Percentiles rank a stretch among this genome's conserved stretches.
These are phyloP conservation scores for Pandemis corylana DNA, from an alignment of 2,888 invertebrate species.

Conservation along the genomic window DNA sequence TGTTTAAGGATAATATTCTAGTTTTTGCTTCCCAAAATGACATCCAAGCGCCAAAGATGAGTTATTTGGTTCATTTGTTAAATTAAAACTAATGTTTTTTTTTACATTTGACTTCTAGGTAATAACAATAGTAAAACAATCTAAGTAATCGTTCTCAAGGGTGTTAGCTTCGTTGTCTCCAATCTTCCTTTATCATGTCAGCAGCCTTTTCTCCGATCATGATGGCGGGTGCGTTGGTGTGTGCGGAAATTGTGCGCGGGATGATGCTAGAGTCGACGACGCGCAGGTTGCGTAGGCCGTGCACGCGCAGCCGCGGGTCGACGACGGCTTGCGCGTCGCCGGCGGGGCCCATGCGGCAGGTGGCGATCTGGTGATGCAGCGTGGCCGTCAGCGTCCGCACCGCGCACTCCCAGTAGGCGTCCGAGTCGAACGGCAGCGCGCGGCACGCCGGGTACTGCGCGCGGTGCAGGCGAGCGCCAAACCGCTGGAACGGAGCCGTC, in stretches of 20 bases:
- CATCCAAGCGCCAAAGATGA: too few species aligned
- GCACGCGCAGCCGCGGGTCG: conserved; percentile 85
- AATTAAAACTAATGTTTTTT: too few species aligned
- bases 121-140: too few species aligned
- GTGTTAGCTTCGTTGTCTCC: conserved; percentile 50
- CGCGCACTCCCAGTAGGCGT: conserved; percentile 90
- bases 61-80: too few species aligned
- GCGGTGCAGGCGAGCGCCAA: conserved; percentile 82
- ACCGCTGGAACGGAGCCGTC: conserved; percentile 85
- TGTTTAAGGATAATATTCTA: too few species aligned
- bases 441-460: conserved; percentile 83
- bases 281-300: conserved; percentile 85
- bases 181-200: conserved; percentile 86
- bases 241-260: conserved; percentile 87
- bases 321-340: conserved; percentile 87
- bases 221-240: conserved; percentile 88
- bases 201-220: conserved; percentile 90
- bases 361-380: conserved; percentile 87
- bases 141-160: neutral
- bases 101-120: too few species aligned
- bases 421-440: conserved; percentile 78
- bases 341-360: conserved; percentile 89
- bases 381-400: conserved; percentile 85
- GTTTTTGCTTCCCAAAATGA: too few species aligned
- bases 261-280: conserved; percentile 89